Evolutionary conservation across 2,797 vertebrate species (phyloP).

Genomic region (Psittacula derbiana): DNA sequence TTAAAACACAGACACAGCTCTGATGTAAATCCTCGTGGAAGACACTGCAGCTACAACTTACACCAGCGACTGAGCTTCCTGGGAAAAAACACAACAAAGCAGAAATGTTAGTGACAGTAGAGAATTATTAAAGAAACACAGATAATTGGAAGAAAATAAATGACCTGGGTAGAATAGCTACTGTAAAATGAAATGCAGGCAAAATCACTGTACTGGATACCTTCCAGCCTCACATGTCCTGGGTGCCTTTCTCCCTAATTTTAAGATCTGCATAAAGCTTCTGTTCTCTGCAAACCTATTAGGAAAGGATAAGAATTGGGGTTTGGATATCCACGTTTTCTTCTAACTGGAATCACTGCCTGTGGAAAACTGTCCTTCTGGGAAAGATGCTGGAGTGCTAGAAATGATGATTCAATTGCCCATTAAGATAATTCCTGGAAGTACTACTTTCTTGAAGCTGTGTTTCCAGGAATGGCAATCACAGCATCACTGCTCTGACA

Average conservation of each 20-base stretch:
- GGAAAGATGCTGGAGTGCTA: slow-evolving; percentile 64
- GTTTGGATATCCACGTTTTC: slow-evolving; percentile 46
- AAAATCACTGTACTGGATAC: slow-evolving; percentile 1
- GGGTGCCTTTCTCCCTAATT: slow-evolving; percentile 5
- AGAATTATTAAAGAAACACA: slow-evolving; percentile 39
- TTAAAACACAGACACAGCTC: background rate
- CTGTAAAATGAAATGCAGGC: slow-evolving; percentile 1
- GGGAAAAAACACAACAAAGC: slow-evolving; percentile 24
- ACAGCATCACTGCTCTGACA: background rate
- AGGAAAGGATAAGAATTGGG: background rate
- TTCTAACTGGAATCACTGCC: slow-evolving; percentile 56
- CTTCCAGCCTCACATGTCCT: background rate
- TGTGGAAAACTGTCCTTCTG: slow-evolving; percentile 67
- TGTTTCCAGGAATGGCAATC: slow-evolving; percentile 63
- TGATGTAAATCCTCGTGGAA: slow-evolving; percentile 41
- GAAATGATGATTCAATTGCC: slow-evolving; percentile 74
- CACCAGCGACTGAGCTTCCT: background rate
- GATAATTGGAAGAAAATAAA: slow-evolving; percentile 59
- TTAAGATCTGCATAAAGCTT: slow-evolving; percentile 39
- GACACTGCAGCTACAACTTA: background rate
- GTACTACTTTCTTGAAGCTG: slow-evolving; percentile 55
- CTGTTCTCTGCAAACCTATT: background rate
- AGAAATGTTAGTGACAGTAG: slow-evolving; percentile 15
- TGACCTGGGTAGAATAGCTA: background rate
- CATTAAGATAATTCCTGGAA: slow-evolving; percentile 75